These are phyloP conservation scores for Sigmodon hispidus DNA, from an alignment of 2,113 vertebrate species.

Conservation along the genomic window DNA sequence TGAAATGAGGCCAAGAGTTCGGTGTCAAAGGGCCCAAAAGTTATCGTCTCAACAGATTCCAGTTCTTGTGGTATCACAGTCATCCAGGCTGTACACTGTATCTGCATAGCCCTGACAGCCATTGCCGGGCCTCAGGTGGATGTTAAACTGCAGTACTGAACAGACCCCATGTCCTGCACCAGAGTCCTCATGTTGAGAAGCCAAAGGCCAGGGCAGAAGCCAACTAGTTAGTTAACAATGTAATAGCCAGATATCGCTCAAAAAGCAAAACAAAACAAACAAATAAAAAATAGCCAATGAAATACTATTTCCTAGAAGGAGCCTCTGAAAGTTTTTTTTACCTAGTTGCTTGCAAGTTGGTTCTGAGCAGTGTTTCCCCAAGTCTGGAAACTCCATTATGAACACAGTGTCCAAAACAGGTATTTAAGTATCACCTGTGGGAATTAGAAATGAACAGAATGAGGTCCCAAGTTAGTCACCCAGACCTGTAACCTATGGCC, in stretches of 20 bases:
- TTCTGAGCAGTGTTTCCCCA: constrained; percentile 94
- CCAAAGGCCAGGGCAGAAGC: not conserved
- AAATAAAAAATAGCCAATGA: too few species aligned
- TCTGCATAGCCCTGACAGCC: not conserved
- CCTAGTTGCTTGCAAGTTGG: constrained; percentile 92
- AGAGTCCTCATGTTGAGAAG: not conserved
- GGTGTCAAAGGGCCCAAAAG: not conserved
- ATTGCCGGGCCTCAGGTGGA: too few species aligned
- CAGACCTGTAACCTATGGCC: not conserved
- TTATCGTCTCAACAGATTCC: not conserved
- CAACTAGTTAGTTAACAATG: not conserved
- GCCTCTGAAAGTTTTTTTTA: constrained; percentile 78
- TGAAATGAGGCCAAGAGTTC: not conserved
- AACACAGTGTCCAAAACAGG: not conserved
- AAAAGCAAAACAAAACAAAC: too few species aligned
- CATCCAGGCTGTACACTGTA: too few species aligned
- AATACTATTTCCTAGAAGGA: not conserved
- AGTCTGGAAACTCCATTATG: constrained; percentile 92
- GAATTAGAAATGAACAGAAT: not conserved
- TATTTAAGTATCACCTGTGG: constrained; percentile 3
- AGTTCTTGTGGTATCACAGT: not conserved
- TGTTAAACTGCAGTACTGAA: not conserved
- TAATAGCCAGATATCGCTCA: not conserved
- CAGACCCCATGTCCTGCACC: not conserved
- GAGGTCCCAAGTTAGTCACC: too few species aligned